These are phyloP conservation scores for Bacillus rossius DNA, from an alignment of 1,140 invertebrate genomes.

Conservation along the genomic window DNA sequence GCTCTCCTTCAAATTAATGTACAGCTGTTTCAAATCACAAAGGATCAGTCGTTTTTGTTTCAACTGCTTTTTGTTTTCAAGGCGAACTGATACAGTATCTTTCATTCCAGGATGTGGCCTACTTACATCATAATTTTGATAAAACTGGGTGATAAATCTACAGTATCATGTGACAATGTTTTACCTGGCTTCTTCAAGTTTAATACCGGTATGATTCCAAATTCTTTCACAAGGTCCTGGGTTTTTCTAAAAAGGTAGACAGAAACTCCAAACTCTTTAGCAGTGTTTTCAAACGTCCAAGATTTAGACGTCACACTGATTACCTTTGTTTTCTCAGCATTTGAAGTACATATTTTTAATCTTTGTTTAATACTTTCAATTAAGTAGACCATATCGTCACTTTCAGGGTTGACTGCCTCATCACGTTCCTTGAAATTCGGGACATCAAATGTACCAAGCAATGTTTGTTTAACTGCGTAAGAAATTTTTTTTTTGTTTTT, in stretches of 20 bases:
- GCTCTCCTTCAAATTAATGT: constrained; percentile 1
- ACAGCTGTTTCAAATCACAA: constrained; percentile 7
- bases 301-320: no score
- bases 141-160: not conserved
- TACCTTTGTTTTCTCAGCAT: no score
- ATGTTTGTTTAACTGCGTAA: no score
- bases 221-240: not conserved
- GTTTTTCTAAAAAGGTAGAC: not conserved
- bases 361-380: no score
- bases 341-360: no score
- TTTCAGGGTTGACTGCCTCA: no score
- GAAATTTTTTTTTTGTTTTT: no score
- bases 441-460: no score
- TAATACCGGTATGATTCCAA: not conserved
- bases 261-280: no score
- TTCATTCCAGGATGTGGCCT: constrained; percentile 1
- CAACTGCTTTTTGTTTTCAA: not conserved
- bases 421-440: no score
- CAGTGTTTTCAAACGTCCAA: no score
- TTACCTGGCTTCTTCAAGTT: not conserved
- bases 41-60: constrained; percentile 5
- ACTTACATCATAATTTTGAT: not conserved
- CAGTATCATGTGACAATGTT: not conserved
- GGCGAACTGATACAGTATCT: not conserved
- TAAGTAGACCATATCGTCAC: no score